phyloP scores from a whole-genome alignment of 2,888 invertebrate species.

The Amorpha juglandis region DNA sequence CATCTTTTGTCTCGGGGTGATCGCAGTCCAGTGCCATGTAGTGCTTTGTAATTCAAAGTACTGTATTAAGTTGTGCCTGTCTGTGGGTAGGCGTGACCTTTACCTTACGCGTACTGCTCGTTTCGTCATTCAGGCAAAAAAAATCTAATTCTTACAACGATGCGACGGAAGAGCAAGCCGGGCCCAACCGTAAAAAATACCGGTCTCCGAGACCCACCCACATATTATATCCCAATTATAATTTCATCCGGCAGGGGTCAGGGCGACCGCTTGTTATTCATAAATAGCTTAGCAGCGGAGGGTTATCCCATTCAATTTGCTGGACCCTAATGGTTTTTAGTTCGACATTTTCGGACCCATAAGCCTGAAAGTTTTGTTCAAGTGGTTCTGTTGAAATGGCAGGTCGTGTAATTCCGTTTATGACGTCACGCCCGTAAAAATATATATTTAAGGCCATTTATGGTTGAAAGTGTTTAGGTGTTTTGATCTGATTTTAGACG shows the following conservation, averaged over 20 bases:
- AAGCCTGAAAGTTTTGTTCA: conserved; percentile 60
- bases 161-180: not conserved
- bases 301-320: conserved; percentile 74
- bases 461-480: not conserved
- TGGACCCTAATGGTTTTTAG: conserved; percentile 71
- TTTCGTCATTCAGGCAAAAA: too few relatives aligned
- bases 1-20: too few relatives aligned
- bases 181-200: not conserved
- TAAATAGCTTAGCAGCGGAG: conserved; percentile 76
- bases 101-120: too few relatives aligned
- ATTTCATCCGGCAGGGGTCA: conserved; percentile 65
- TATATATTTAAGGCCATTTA: conserved; percentile 8
- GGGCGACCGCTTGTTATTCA: conserved; percentile 67
- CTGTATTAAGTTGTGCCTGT: too few relatives aligned
- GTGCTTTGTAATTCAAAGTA: too few relatives aligned
- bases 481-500: not conserved
- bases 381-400: conserved; percentile 39
- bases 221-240: conserved; percentile 62
- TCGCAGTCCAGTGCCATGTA: too few relatives aligned
- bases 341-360: conserved; percentile 60
- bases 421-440: conserved; percentile 14
- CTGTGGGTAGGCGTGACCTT: too few relatives aligned
- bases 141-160: not conserved
- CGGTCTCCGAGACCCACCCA: conserved; percentile 7
- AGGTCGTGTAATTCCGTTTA: conserved; percentile 24